Evolutionary conservation across 2,113 vertebrate species (phyloP), one percentile per base, ranked within the genome.

Genomic region (Lophius piscatorius): DNA sequence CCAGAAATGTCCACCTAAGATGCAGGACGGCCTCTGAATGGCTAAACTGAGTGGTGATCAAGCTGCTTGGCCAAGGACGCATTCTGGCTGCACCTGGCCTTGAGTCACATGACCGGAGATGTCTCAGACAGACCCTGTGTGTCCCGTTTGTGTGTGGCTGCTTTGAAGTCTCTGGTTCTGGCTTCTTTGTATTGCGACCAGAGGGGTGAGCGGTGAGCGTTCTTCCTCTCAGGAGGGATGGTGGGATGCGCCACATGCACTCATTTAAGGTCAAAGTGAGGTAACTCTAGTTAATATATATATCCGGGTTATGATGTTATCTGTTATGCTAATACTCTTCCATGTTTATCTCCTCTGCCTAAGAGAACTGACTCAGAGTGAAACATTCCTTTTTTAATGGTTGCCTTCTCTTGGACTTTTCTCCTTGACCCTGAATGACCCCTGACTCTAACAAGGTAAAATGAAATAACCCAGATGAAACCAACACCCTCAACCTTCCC

Each of bases 31-130:
- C 44, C 68, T 74, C 66, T 62, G 78, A 87, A 85, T 89, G 89
- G 90, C 84, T 29, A 72, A 85, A 82, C 18, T 58, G 83, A 90
- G 48, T 67, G 76, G 62, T 7, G 12, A 63, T 44, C 70, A 22
- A 28, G 50, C 35, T 10, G 61, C 63, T 48, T 42, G 85, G 84
- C 78, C 84, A 86, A 80, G 61, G 51, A 58, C 58, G 82, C 78
- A 58, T 73, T 74, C 76, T 72, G 55, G 56, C 64, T 82, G 83
- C 85, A 89, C 88, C 89, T 90, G 89, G 82, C 65, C 66, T 21
- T 3, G 46, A 69, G 73, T 87, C 87, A 86, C 78, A 63, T 83
- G 87, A 86, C 85, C 88, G 84, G 84, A 85, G 84, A 83, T 44
- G 73, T 45, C 76, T 85, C 60, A 76, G 84, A 85, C 85, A 44